Base-by-base conservation (phyloP, 1,140 invertebrate genomes). In the Ceratitis capitata region DNA sequence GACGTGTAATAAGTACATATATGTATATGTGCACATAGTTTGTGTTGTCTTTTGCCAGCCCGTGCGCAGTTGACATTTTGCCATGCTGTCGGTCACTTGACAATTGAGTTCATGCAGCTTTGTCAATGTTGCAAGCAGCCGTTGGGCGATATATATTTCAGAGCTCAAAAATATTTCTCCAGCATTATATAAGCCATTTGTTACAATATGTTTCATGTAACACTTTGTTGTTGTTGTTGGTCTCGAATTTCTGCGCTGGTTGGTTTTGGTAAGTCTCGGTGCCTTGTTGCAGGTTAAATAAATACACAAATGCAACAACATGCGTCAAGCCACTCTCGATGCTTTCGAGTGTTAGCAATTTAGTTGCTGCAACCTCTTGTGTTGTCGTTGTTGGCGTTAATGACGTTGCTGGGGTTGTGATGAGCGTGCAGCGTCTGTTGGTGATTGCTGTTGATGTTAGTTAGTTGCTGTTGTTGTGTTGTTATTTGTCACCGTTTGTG, bases 21-120 rank as follows among this genome's bases (percentile, higher is more conserved):
- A n/a, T n/a, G n/a, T n/a, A n/a, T n/a, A n/a, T n/a, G n/a, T n/a
- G n/a, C n/a, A n/a, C n/a, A n/a, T n/a, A n/a, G n/a, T n/a, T 45
- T 78, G 42, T 45, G 69, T 47, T 45, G 39, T 78, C 19, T 26
- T 78, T 78, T 23, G 39, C n/a, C 39, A 23, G 39, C 16, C n/a
- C 42, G 19, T 39, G n/a, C 39, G 23, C 19, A 45, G 35, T 45
- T 78, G 69, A 78, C 69, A 78, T 78, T 78, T n/a, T n/a, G n/a
- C n/a, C n/a, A n/a, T 45, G 69, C 42, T 47, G 39, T 47, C n/a
- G 39, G 69, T 39, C 39, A 78, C 69, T 78, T 45, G n/a, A 78
- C 69, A 45, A 78, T 78, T 45, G 69, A 78, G 69, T 45, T 42
- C 69, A 26, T 78, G 42, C 69, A 78, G 39, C 69, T 45, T 78